phyloP scores from a whole-genome alignment of 2,888 invertebrate genomes.

The Tachina fera region DNA sequence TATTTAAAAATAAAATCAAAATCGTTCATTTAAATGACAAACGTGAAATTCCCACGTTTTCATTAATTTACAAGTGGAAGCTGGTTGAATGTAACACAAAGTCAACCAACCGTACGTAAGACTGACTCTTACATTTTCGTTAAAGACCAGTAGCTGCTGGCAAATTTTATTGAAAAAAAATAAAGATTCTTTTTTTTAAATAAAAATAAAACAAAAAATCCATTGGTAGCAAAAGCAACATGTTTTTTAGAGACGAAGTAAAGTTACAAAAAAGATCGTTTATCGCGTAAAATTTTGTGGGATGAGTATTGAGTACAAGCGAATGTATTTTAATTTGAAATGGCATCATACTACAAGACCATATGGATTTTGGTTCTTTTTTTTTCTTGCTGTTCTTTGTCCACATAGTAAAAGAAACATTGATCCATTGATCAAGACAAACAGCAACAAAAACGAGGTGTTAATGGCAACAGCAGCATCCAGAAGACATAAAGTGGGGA shows the following conservation, averaged over 20 bases:
- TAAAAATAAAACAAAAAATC: constrained; percentile 15
- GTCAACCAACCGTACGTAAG: constrained; percentile 58
- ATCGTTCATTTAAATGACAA: constrained; percentile 59
- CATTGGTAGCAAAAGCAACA: constrained; percentile 32
- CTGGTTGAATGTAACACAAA: constrained; percentile 57
- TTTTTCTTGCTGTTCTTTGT: neutral
- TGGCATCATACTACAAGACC: constrained; percentile 61
- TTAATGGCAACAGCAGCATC: constrained; percentile 61
- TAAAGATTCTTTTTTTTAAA: constrained; percentile 21
- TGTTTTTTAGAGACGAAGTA: constrained; percentile 44
- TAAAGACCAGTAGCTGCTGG: constrained; percentile 69
- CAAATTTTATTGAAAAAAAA: constrained; percentile 45
- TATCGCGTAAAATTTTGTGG: constrained; percentile 69
- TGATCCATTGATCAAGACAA: constrained; percentile 70
- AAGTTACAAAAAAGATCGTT: constrained; percentile 58
- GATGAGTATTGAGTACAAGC: constrained; percentile 65
- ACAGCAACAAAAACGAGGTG: constrained; percentile 63
- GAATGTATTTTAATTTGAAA: constrained; percentile 72
- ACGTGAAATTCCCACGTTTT: constrained; percentile 70
- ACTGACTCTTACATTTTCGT: constrained; percentile 42
- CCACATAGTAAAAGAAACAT: constrained; percentile 53
- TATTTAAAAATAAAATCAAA: constrained; percentile 31
- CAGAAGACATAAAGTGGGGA: constrained; percentile 21
- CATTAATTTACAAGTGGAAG: constrained; percentile 71
- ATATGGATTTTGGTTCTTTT: constrained; percentile 54